Evolutionary conservation across 2,797 vertebrate genomes (phyloP).

Genomic region (Numenius phaeopus): DNA sequence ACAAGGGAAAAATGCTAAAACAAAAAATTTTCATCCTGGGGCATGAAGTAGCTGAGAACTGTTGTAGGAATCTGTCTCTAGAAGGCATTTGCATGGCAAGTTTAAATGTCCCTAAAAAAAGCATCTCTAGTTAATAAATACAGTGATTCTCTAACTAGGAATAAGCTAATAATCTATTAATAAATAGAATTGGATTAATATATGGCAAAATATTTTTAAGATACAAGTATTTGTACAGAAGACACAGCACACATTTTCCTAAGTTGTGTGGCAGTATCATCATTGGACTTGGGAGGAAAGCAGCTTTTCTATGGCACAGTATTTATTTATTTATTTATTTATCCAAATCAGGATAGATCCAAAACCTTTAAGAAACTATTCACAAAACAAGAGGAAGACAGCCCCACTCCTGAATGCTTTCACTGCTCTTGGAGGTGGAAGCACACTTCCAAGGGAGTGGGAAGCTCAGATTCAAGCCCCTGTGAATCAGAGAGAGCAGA

Average conservation of each 20-base stretch:
- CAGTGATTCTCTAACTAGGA: neutral
- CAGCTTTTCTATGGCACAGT: neutral
- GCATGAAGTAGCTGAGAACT: neutral
- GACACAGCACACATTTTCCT: neutral
- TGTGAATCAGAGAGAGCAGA: neutral
- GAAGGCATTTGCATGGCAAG: neutral
- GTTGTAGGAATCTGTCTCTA: neutral
- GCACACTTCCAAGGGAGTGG: neutral
- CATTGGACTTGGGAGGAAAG: neutral
- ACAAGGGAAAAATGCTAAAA: neutral
- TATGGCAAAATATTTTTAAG: neutral
- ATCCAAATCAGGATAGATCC: neutral
- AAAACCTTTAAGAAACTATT: neutral
- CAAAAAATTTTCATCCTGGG: neutral
- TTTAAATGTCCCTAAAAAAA: neutral
- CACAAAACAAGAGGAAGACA: neutral
- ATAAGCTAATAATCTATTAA: neutral
- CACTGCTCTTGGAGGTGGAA: neutral
- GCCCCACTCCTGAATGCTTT: neutral
- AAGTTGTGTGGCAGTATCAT: neutral
- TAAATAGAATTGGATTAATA: neutral
- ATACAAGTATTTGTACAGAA: neutral
- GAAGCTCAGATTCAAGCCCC: neutral
- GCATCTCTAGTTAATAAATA: neutral
- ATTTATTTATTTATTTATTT: neutral